Base-by-base conservation (phyloP, 2,797 vertebrate species). In the Anguilla pacifica region DNA sequence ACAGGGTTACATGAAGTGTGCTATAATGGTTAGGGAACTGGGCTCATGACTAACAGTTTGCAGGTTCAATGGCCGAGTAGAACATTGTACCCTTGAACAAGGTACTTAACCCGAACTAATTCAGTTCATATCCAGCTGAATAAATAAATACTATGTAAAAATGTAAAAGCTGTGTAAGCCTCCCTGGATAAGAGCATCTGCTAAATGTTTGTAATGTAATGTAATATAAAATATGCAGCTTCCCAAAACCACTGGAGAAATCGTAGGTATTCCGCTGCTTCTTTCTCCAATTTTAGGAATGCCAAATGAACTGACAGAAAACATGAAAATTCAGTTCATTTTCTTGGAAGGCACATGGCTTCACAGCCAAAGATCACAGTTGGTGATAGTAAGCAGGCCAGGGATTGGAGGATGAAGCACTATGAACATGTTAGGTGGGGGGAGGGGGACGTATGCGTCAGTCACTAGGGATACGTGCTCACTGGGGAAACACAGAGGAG, bases 401-500 rank as follows among this genome's bases (percentile, higher is more conserved):
- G 43, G 39, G 77, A 17, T 49, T 49, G 15, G 77, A 28, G 77
- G 77, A 46, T 81, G 43, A 81, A 22, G 39, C 9, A 25, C 19
- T 11, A 15, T 35, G 22, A 81, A 43, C 22, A 3, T n/a, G 43
- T 25, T 46, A n/a, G 79, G 39, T 43, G 35, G 64, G 77, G 46
- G 70, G 17, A 59, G 57, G 67, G 35, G 85, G 87, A 88, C 72
- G 31, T 43, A 87, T 74, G 51, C 17, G 82, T 59, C 43, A 57
- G 15, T 25, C n/a, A 59, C 17, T 57, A 57, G 55, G 87, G 46
- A 13, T n/a, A 25, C 86, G 49, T 43, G 59, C 83, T 74, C 2
- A n/a, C n/a, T n/a, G 64, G n/a, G 64, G 64, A n/a, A 70, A 70
- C n/a, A 70, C 64, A 70, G 25, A 59, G 17, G 57, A 87, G 88